Percentiles rank a stretch among this genome's conserved stretches.
These are phyloP conservation scores for Plecturocebus donacophilus DNA, from an alignment of 2,113 vertebrate species.

Conservation along the genomic window DNA sequence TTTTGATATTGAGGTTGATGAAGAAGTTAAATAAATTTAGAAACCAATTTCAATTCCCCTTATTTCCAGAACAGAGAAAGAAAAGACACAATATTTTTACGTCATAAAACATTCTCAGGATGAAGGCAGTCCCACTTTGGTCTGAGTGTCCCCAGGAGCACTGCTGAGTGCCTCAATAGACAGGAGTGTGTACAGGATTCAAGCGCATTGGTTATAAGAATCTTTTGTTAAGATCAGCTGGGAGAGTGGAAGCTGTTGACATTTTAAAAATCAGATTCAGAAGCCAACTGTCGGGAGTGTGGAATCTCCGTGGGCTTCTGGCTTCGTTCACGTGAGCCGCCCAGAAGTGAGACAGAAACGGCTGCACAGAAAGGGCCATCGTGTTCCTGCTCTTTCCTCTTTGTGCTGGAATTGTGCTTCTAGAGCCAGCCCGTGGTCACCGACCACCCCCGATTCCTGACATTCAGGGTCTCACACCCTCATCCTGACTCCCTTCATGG, in stretches of 20 bases:
- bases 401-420: neutral
- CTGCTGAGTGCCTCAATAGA: rapidly evolving
- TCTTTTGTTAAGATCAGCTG: neutral
- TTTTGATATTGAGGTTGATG: neutral
- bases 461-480: no score
- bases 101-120: neutral
- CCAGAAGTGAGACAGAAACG: neutral
- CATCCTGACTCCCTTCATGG: neutral
- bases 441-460: rapidly evolving
- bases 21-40: neutral
- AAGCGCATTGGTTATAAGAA: neutral
- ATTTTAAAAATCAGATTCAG: neutral
- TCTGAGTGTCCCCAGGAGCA: neutral
- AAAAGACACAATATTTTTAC: rapidly evolving
- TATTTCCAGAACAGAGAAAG: no score
- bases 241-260: neutral
- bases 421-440: rapidly evolving
- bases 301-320: neutral
- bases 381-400: no score
- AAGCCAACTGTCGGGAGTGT: neutral
- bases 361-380: rapidly evolving
- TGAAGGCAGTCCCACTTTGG: neutral
- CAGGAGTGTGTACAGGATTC: neutral
- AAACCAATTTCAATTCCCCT: neutral
- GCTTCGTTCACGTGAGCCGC: neutral